Base-by-base conservation (phyloP, 35 echinoderm and acorn worm species). In the Apostichopus japonicus region DNA sequence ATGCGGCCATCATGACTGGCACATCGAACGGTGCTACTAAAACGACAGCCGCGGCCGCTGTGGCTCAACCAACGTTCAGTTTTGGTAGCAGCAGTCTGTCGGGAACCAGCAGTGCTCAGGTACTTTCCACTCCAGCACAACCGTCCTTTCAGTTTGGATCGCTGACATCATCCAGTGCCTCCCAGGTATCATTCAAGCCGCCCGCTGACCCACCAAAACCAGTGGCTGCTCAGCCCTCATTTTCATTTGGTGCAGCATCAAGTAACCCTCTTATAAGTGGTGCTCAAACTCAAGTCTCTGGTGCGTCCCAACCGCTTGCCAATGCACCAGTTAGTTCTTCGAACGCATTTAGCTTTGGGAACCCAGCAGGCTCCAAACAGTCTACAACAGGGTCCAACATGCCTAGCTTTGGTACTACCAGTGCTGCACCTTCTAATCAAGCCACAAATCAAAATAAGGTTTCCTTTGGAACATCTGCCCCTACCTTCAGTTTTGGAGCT, bases 131-230 rank as follows among this genome's bases (percentile, higher is more conserved):
- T 6, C n/a, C 16, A 51, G 21, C 56, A 19, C 61, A 89, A 25
- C 59, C 86, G 6, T 65, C 86, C 1, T 89, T 89, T 10, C 86
- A 89, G 63, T 89, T 89, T 89, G 86, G 86, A 53, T 89, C 86
- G 1, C 8, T 19, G 15, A 19, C 71, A 75, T 25, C 79, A 5
- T 82, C 79, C 0, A 10, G 5, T 56, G 54, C 15, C 6, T 13
- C 54, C 27, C 79, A 52, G 44, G 44, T 52, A 82, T 19, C 13
- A 24, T 54, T 82, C 24, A 56, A 24, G 8, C 15, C 5, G 1
- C 17, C 71, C 6, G 71, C 10, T 10, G 8, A 82, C 7, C 6
- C 10, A 56, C 25, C 33, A 24, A 51, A 82, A 55, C 15, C 24
- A 56, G 79, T 25, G n/a, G 16, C 24, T 6, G 24, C 79, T n/a